A percentile compares a stretch with the other conserved stretches of the same genome.
phyloP scores from a whole-genome alignment of 2,797 vertebrate species.

The Darevskia nairensis region DNA sequence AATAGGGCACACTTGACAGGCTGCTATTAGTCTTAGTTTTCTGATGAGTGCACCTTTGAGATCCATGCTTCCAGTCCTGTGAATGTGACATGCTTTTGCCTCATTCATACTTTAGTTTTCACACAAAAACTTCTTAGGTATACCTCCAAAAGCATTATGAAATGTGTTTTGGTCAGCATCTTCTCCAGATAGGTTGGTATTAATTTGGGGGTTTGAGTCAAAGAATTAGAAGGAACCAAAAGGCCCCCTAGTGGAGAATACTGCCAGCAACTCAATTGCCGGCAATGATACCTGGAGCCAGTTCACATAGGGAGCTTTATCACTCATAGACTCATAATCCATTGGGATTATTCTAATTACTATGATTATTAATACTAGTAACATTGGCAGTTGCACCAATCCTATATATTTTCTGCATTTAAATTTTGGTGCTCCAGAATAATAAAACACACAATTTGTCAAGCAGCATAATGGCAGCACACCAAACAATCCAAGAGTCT shows the following conservation, averaged over 20 bases:
- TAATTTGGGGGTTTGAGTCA: neutral
- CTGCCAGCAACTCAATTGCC: neutral
- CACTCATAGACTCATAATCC: neutral
- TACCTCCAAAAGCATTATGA: neutral
- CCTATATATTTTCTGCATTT: too few species aligned
- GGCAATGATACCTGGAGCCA: neutral
- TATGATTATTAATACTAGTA: too few species aligned
- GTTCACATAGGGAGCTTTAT: neutral
- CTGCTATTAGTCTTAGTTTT: neutral
- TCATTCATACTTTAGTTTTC: neutral
- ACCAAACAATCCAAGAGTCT: too few species aligned
- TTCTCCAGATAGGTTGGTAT: neutral
- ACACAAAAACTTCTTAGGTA: neutral
- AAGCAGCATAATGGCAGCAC: too few species aligned
- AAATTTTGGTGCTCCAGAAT: too few species aligned
- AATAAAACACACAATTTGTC: too few species aligned
- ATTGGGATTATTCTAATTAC: too few species aligned
- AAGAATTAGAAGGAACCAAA: neutral
- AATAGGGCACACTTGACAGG: neutral
- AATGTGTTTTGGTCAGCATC: neutral
- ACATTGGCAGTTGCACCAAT: too few species aligned
- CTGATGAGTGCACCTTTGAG: neutral
- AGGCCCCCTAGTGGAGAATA: neutral
- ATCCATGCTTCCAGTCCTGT: neutral
- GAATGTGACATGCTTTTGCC: neutral